Evolutionary conservation across 1,140 invertebrate species (phyloP).

Genomic region (Leptinotarsa texana): DNA sequence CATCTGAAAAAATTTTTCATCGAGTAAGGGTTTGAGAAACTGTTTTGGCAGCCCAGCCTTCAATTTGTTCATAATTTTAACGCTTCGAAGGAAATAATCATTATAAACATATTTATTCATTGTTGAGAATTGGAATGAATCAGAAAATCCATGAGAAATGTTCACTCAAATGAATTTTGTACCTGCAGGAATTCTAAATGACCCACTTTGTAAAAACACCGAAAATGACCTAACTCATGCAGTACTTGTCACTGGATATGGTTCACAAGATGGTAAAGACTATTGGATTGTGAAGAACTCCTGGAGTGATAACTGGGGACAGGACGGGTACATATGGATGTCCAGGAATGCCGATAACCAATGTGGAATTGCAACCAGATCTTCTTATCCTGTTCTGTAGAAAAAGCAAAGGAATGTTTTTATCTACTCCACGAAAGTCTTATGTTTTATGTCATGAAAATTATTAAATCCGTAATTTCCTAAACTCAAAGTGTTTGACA

Average conservation of each 20-base stretch:
- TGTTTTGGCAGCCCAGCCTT: too few species aligned
- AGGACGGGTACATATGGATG: constrained; percentile 31
- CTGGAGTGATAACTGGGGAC: constrained; percentile 32
- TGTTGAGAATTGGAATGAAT: not conserved
- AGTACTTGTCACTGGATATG: constrained; percentile 19
- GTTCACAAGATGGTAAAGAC: constrained; percentile 12
- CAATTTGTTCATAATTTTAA: constrained; percentile 73
- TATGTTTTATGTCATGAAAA: too few species aligned
- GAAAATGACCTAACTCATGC: constrained; percentile 22
- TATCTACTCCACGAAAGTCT: too few species aligned
- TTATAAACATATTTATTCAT: not conserved
- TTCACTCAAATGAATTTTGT: not conserved
- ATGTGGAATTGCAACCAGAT: constrained; percentile 39
- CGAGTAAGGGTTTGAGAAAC: too few species aligned
- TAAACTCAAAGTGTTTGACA: too few species aligned
- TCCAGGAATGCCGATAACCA: constrained; percentile 32
- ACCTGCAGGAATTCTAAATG: not conserved
- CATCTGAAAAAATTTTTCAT: too few species aligned
- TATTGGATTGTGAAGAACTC: constrained; percentile 43
- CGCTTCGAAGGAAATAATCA: not conserved
- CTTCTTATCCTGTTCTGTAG: constrained; percentile 32
- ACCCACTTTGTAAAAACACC: not conserved
- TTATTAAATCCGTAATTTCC: too few species aligned
- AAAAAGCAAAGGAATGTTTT: not conserved
- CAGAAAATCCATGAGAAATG: not conserved